These are phyloP conservation scores for Synanthedon andrenaeformis DNA, from an alignment of 2,888 invertebrate species.

Conservation along the genomic window DNA sequence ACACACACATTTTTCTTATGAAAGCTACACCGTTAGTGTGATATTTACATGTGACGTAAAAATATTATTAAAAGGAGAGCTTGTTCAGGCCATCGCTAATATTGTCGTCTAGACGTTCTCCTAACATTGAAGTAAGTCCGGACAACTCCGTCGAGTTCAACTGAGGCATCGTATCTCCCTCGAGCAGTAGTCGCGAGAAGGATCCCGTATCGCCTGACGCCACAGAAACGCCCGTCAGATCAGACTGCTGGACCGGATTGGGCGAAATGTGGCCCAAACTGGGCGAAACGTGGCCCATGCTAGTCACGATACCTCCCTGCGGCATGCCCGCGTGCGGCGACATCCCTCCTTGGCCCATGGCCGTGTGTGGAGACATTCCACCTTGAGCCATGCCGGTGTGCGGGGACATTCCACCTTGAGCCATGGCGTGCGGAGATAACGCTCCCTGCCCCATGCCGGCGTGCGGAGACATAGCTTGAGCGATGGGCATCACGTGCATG, in stretches of 20 bases:
- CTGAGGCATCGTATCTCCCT: constrained; percentile 25
- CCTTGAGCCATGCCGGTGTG: constrained; percentile 17
- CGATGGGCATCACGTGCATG: constrained; percentile 9
- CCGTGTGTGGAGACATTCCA: background rate
- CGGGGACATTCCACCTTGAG: background rate
- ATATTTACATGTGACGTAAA: too few species aligned
- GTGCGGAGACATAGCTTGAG: constrained; percentile 1
- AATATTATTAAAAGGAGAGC: background rate
- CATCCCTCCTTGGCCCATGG: background rate
- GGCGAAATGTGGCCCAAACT: constrained; percentile 24
- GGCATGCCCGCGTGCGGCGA: background rate
- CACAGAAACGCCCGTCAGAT: constrained; percentile 15
- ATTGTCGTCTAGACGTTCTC: background rate
- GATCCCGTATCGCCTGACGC: constrained; percentile 17
- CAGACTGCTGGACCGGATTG: constrained; percentile 16
- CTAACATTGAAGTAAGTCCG: constrained; percentile 34
- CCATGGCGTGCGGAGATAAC: background rate
- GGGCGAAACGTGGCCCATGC: constrained; percentile 13
- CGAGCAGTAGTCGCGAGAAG: constrained; percentile 28
- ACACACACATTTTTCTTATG: too few species aligned
- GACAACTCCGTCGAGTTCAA: constrained; percentile 66
- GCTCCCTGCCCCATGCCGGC: background rate
- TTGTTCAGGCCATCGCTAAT: background rate
- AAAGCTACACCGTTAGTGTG: too few species aligned
- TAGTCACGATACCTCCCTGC: background rate